phyloP scores from a whole-genome alignment of 2,888 invertebrate species.

The Drosophila niveifrons region DNA sequence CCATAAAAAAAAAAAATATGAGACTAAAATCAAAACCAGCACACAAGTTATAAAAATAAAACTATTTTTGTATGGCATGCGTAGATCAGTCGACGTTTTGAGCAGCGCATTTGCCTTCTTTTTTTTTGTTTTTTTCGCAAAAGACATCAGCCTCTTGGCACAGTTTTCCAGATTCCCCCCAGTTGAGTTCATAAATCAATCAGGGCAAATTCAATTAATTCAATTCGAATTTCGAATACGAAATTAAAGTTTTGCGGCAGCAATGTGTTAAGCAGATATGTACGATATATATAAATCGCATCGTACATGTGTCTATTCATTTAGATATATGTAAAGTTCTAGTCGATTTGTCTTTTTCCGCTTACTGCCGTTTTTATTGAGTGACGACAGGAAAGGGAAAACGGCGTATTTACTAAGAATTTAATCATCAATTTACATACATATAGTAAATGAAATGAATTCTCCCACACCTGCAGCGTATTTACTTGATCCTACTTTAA shows the following conservation, averaged over 20 bases:
- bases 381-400: conserved; percentile 86
- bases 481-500: background rate
- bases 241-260: conserved; percentile 31
- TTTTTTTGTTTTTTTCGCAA: conserved; percentile 13
- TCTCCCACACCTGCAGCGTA: background rate
- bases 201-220: conserved; percentile 74
- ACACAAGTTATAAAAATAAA: conserved; percentile 77
- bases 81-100: conserved; percentile 61
- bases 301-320: conserved; percentile 3
- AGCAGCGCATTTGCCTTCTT: conserved; percentile 20
- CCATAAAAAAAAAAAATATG: conserved; percentile 72
- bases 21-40: conserved; percentile 72
- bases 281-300: conserved; percentile 12
- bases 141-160: conserved; percentile 64
- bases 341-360: conserved; percentile 86
- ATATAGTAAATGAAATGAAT: background rate
- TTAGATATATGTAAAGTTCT: conserved; percentile 65
- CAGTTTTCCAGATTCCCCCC: conserved; percentile 69
- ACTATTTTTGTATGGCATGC: conserved; percentile 70
- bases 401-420: conserved; percentile 85
- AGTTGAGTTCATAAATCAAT: conserved; percentile 70
- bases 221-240: conserved; percentile 31
- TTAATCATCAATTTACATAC: conserved; percentile 53
- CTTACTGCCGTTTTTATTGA: conserved; percentile 85
- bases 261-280: conserved; percentile 53